A percentile compares a stretch with the other conserved stretches of the same genome.
phyloP scores from a whole-genome alignment of 2,797 vertebrate genomes.

The Peromyscus nudipes region DNA sequence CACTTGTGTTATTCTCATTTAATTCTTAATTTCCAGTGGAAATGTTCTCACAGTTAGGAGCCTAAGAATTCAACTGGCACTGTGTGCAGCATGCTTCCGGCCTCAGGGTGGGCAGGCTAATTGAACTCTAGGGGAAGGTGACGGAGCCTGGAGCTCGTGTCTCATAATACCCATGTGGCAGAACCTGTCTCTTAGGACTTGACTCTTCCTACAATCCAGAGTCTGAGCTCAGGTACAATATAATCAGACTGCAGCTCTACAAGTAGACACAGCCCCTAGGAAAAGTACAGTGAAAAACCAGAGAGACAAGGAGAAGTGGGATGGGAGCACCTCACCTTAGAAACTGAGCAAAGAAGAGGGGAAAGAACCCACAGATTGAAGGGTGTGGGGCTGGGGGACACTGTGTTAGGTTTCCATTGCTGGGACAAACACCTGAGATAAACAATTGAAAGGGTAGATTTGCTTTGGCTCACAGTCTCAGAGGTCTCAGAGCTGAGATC shows the following conservation, averaged over 20 bases:
- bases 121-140: not conserved
- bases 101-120: rapidly evolving
- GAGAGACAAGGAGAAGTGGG: too few species aligned
- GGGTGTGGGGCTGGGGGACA: rapidly evolving
- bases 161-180: not conserved
- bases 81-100: not conserved
- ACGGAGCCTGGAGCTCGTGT: not conserved
- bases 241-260: not conserved
- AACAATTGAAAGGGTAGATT: not conserved
- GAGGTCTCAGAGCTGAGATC: not conserved
- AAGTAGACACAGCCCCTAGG: rapidly evolving
- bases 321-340: not conserved
- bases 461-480: not conserved
- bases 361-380: not conserved
- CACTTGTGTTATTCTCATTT: not conserved
- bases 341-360: not conserved
- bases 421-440: not conserved
- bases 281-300: not conserved
- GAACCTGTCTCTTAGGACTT: not conserved
- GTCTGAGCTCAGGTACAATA: not conserved
- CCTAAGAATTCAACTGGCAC: not conserved
- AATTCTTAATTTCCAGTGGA: not conserved
- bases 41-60: not conserved
- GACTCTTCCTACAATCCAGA: not conserved
- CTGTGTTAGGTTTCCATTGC: not conserved